Conservation (phyloP, 2,888 invertebrate genomes). For the Pyrocoelia pectoralis region DNA sequence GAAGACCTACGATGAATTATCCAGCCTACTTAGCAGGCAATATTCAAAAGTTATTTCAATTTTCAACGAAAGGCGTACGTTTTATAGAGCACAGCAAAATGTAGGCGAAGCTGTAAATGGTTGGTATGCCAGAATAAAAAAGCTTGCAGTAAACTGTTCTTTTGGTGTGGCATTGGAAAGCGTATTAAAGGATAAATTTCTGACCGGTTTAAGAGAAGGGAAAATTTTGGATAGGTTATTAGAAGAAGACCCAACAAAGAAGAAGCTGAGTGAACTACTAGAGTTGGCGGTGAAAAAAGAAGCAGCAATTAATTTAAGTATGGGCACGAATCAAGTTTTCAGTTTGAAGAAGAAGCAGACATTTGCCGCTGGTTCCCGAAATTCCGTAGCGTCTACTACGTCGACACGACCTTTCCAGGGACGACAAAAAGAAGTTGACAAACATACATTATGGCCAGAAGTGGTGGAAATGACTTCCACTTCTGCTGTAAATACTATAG, state of each 20-base stretch:
- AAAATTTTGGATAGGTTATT: not conserved
- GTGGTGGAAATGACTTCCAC: no score
- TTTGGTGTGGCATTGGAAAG: not conserved
- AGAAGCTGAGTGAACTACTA: not conserved
- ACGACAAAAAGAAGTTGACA: no score
- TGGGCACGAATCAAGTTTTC: not conserved
- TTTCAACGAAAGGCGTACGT: not conserved
- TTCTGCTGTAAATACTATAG: no score
- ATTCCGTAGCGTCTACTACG: no score
- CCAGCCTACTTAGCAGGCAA: not conserved
- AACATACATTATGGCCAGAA: not conserved
- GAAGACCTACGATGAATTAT: not conserved
- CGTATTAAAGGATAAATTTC: not conserved
- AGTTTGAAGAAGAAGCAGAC: not conserved
- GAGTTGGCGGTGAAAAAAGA: not conserved
- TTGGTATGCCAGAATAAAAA: not conserved
- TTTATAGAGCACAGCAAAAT: not conserved
- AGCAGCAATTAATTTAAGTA: not conserved
- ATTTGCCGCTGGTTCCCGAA: not conserved
- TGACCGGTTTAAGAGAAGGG: not conserved
- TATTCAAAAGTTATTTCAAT: not conserved
- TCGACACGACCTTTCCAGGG: no score
- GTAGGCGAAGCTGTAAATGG: not conserved
- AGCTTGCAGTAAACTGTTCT: not conserved
- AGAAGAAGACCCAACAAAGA: not conserved